Percentiles rank a stretch among this genome's conserved stretches.
phyloP scores from a whole-genome alignment of 2,113 vertebrate species.

The Nothobranchius kuhntae region DNA sequence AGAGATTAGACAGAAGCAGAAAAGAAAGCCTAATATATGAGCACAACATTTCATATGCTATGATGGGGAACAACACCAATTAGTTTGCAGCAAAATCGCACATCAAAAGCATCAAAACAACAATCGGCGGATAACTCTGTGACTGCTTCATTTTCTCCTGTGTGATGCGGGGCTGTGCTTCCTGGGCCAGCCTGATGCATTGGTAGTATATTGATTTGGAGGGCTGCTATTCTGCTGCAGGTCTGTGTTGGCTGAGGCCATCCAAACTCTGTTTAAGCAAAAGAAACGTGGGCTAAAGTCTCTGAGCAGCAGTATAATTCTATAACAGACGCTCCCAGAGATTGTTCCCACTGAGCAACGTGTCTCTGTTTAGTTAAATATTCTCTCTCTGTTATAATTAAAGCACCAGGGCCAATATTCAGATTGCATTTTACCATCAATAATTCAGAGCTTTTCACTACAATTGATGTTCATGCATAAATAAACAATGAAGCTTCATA shows the following conservation, averaged over 20 bases:
- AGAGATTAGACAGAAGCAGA: conserved; percentile 92
- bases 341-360: conserved; percentile 55
- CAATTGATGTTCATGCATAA: conserved; percentile 82
- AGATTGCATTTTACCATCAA: conserved; percentile 85
- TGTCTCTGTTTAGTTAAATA: conserved; percentile 77
- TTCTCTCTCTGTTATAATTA: conserved; percentile 81
- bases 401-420: conserved; percentile 81
- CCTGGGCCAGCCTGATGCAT: conserved; percentile 27
- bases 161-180: conserved; percentile 22
- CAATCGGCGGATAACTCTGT: conserved; percentile 51
- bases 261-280: conserved; percentile 40
- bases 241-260: conserved; percentile 24
- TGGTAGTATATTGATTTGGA: conserved; percentile 50
- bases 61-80: conserved; percentile 87
- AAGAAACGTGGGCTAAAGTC: conserved; percentile 45
- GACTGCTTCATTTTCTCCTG: conserved; percentile 47
- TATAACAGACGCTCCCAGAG: conserved; percentile 59
- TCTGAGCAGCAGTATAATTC: conserved; percentile 48
- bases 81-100: conserved; percentile 76
- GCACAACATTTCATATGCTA: conserved; percentile 89
- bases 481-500: conserved; percentile 83
- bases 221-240: conserved; percentile 29
- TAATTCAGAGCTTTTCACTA: conserved; percentile 85
- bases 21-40: conserved; percentile 95
- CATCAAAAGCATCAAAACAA: conserved; percentile 64